Conservation (phyloP, 2,888 invertebrate species). For the Leptinotarsa peninsularis region DNA sequence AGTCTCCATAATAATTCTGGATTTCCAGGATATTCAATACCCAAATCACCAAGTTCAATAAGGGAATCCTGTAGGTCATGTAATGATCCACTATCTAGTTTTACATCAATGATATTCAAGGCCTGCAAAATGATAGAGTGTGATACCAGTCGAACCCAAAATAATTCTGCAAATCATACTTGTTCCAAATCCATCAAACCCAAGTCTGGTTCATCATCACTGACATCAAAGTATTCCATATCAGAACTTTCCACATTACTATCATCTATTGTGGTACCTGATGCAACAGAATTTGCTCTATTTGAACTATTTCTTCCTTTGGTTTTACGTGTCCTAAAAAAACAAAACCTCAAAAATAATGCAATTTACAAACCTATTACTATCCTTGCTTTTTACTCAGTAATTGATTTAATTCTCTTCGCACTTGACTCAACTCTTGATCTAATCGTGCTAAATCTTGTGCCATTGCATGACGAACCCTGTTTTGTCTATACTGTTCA, state of each 20-base stretch:
- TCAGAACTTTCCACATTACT: conserved; percentile 62
- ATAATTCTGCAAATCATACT: conserved; percentile 37
- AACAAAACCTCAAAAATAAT: background rate
- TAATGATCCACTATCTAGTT: conserved; percentile 53
- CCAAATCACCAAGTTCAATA: conserved; percentile 56
- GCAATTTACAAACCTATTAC: conserved; percentile 39
- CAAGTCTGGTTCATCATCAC: conserved; percentile 58
- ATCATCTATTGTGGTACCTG: conserved; percentile 54
- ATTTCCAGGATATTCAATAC: conserved; percentile 57
- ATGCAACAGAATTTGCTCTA: conserved; percentile 42
- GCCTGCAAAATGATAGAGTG: conserved; percentile 45
- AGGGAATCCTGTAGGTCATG: conserved; percentile 52
- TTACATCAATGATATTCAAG: conserved; percentile 56
- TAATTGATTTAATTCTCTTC: conserved; percentile 58
- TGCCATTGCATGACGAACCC: conserved; percentile 58
- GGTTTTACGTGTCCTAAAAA: conserved; percentile 35
- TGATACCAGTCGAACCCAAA: background rate
- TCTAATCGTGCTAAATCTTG: conserved; percentile 61
- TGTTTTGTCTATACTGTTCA: conserved; percentile 62
- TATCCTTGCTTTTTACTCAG: conserved; percentile 45
- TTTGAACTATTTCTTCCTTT: conserved; percentile 33
- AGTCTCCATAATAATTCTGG: conserved; percentile 61
- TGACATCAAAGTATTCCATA: conserved; percentile 64
- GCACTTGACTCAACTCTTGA: conserved; percentile 56
- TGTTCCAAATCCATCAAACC: conserved; percentile 39